Evolutionary conservation across 2,797 vertebrate genomes (phyloP), one percentile per base, ranked within the genome.

Genomic region (Apogon hyalosoma): DNA sequence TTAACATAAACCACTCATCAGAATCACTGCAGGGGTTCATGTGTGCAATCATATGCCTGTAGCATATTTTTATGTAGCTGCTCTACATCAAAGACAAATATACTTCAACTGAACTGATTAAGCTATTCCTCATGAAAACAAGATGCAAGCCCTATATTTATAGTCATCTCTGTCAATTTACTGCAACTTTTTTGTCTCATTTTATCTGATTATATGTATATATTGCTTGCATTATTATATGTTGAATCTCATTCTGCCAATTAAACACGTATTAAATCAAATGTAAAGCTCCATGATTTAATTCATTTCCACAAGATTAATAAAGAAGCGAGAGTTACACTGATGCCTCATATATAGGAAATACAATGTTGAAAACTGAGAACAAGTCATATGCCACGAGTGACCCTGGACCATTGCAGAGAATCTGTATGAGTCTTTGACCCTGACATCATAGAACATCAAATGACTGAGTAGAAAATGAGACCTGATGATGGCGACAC

Each of bases 11-110:
- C 42, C 64, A 48, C 50, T 77, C 50, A 70, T 72, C 75, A 77
- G 63, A 65, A 68, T 57, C 76, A 68, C 75, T 41, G 73, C 82
- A 64, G 80, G 69, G 58, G 50, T 21, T 47, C 55, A 48, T 38
- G 51, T 42, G 18, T 10, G 55, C 61, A 72, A 79, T 70, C 64
- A 75, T 57, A 78, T 36, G 36, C 56, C 69, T 52, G 55, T 45
- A 6, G 39, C 57, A 51, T 48, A 9, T 58, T 50, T 72, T 56
- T 31, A n/a, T 46, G 50, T 12, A 11, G 15, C 59, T 46, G 9
- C 54, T 43, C 13, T 3, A 28, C 28, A 50, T 58, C 36, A 59
- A 55, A 56, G 19, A 42, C 50, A 63, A 62, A 47, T 24, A 24
- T 14, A 49, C n/a, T 51, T 58, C 10, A 55, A 33, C 11, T 46